Base-by-base conservation (phyloP, 2,113 vertebrate species). In the Chauna torquata region DNA sequence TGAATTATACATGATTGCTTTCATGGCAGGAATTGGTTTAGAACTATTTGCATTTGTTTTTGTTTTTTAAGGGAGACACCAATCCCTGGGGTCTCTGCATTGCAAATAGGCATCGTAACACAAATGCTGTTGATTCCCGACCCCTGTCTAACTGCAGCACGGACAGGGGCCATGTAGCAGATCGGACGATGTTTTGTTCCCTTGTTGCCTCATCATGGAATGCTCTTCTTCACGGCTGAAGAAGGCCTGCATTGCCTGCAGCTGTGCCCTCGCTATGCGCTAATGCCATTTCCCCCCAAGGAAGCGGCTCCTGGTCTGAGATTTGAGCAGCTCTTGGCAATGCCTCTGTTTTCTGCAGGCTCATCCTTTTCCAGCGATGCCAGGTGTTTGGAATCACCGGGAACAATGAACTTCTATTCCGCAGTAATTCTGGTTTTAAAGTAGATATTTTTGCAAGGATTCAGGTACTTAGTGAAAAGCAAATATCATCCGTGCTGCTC, bases 391-490 rank as follows among this genome's bases (percentile, higher is more conserved):
- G 27, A 58, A 24, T 72, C 68, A 49, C 86, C 79, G 36, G 55
- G 32, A 90, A 17, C 3, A 25, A 40, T 1, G 7, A 40, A 12
- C 64, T 54, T 49, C 34, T 28, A 4, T 16, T 65, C 64, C n/a
- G 24, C 59, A 32, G 61, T 50, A 8, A 23, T 78, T 86, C 88
- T 36, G 55, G 55, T 0, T 82, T 85, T 7, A 58, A 40, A 89
- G 81, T 23, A 79, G 88, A 7, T 76, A 59, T 94, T 94, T 95
- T 95, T 86, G 72, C 52, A 86, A 70, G 90, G 90, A 85, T 96
- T 94, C 47, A 19, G 92, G 57, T 44, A 54, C 77, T 96, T 30
- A 71, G 55, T 4, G 44, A 28, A 88, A 78, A 78, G 82, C 8
- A 86, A 96, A 90, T 78, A 62, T 50, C 75, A 72, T 7, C 4